A percentile compares a stretch with the other conserved stretches of the same genome.
These are phyloP conservation scores for Epinephelus awoara DNA, from an alignment of 2,797 vertebrate species.

Conservation along the genomic window DNA sequence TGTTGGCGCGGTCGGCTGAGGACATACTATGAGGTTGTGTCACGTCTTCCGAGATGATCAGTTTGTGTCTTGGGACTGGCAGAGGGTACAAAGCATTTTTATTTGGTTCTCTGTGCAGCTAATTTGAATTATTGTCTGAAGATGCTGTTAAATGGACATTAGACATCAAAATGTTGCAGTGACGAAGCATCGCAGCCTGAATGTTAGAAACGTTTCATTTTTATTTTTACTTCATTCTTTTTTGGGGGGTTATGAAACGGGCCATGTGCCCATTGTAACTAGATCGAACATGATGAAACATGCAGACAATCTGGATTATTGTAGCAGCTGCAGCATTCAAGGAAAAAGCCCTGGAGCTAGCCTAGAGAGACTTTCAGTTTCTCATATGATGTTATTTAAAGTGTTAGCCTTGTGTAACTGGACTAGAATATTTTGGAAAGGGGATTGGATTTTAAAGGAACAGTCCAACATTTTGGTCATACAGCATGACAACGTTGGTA, in stretches of 20 bases:
- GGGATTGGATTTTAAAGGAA: not conserved
- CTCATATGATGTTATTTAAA: not conserved
- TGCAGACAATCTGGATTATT: constrained; percentile 8
- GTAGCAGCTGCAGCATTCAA: constrained; percentile 20
- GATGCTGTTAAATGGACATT: not conserved
- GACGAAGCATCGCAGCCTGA: not conserved
- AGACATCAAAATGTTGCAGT: not conserved
- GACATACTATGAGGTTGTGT: not conserved
- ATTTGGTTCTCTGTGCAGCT: not conserved
- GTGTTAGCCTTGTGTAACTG: not conserved
- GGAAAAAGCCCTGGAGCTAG: constrained; percentile 15
- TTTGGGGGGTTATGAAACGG: not conserved
- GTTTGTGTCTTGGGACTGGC: not conserved
- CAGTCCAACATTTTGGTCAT: not conserved
- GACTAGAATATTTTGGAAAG: not conserved
- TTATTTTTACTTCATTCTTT: not conserved
- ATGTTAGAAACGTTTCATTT: not conserved
- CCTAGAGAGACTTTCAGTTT: constrained; percentile 12
- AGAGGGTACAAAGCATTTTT: not conserved
- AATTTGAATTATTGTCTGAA: not conserved
- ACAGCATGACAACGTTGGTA: not conserved
- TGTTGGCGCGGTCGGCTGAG: not conserved
- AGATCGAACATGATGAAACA: constrained; percentile 18
- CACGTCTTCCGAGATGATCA: not conserved
- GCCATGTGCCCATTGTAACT: not conserved